Conservation (phyloP, 1,140 invertebrate genomes). For the Cherax destructor region DNA sequence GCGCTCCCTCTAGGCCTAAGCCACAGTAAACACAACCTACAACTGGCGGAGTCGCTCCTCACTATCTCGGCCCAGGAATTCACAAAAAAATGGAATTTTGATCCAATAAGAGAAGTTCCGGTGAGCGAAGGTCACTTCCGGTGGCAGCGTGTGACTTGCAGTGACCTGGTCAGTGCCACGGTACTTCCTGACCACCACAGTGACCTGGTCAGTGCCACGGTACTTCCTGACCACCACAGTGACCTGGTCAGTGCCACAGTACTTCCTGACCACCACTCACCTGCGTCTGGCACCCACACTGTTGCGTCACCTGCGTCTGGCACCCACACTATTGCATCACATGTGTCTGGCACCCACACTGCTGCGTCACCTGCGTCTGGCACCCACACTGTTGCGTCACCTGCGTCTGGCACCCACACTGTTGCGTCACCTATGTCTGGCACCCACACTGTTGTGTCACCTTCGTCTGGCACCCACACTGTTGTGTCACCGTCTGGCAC, state of each 20-base stretch:
- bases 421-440: too few relatives aligned
- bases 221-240: too few relatives aligned
- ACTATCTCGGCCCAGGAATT: constrained; percentile 52
- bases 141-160: background rate
- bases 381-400: too few relatives aligned
- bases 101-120: constrained; percentile 29
- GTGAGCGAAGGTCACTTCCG: background rate
- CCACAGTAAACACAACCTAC: constrained; percentile 4
- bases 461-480: background rate
- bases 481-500: background rate
- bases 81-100: constrained; percentile 46
- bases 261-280: too few relatives aligned
- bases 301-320: too few relatives aligned
- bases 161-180: background rate
- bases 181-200: too few relatives aligned
- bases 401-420: too few relatives aligned
- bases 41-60: constrained; percentile 31
- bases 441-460: too few relatives aligned
- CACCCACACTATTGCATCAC: background rate
- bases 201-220: background rate
- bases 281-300: background rate
- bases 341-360: background rate
- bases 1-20: constrained; percentile 16
- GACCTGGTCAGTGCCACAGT: too few relatives aligned
- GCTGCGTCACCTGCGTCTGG: too few relatives aligned